A percentile compares a stretch with the other conserved stretches of the same genome.
phyloP scores from a whole-genome alignment of 2,888 invertebrate species.

The Drosophila pseudotalamancana region DNA sequence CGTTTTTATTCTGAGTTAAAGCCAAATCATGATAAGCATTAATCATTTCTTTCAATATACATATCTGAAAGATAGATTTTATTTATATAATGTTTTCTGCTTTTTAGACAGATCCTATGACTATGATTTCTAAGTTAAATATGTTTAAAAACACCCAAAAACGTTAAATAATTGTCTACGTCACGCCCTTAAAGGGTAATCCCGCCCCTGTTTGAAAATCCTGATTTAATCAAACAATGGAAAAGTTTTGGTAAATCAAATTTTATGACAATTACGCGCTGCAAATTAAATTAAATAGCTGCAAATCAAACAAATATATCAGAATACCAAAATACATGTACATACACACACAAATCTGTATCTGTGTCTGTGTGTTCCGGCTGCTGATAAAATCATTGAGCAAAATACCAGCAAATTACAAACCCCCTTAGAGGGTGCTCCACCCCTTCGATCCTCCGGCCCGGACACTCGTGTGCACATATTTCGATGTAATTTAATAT shows the following conservation, averaged over 20 bases:
- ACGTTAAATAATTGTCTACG: neutral
- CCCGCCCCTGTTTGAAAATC: slow-evolving; percentile 7
- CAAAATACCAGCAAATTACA: slow-evolving; percentile 78
- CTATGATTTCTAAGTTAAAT: slow-evolving; percentile 8
- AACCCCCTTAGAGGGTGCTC: slow-evolving; percentile 22
- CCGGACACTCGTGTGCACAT: slow-evolving; percentile 59
- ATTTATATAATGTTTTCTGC: too few species aligned
- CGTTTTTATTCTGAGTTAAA: too few species aligned
- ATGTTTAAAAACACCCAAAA: neutral
- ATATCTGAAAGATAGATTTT: too few species aligned
- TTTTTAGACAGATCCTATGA: too few species aligned
- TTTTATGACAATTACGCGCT: slow-evolving; percentile 60
- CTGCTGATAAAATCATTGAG: slow-evolving; percentile 63
- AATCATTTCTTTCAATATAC: too few species aligned
- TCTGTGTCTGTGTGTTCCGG: neutral
- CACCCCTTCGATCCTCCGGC: neutral
- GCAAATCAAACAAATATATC: slow-evolving; percentile 65
- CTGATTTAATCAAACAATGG: slow-evolving; percentile 12
- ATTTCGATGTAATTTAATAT: slow-evolving; percentile 82
- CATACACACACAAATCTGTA: neutral
- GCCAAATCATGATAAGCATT: too few species aligned
- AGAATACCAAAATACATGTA: slow-evolving; percentile 57
- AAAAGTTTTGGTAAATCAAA: slow-evolving; percentile 46
- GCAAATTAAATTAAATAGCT: slow-evolving; percentile 68
- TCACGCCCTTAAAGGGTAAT: neutral